These are phyloP conservation scores for Proteles cristata DNA, from an alignment of 2,113 vertebrate genomes.

Conservation along the genomic window DNA sequence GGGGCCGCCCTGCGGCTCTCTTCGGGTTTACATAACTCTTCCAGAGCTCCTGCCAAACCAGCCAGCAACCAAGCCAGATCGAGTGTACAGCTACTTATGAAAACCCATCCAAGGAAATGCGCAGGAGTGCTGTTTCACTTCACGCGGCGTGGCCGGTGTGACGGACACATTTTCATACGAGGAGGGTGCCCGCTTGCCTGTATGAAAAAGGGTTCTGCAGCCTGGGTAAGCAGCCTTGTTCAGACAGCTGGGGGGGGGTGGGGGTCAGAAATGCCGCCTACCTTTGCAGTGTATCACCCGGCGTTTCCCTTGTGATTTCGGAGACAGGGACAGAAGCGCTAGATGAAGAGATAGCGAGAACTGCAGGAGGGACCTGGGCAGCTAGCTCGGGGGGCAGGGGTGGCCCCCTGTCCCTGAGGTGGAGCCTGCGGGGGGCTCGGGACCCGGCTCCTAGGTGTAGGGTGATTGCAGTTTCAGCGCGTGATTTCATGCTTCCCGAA, in stretches of 20 bases:
- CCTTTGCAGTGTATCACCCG: constrained; percentile 99
- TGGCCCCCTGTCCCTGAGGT: constrained; percentile 1
- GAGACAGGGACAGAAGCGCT: constrained; percentile 96
- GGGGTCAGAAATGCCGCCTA: constrained; percentile 89
- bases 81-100: constrained; percentile 67
- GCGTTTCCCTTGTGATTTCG: constrained; percentile 97
- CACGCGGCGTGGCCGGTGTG: background rate
- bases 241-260: constrained; percentile 86
- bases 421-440: background rate
- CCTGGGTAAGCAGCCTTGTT: constrained; percentile 74
- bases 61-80: constrained; percentile 48
- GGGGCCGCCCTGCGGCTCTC: constrained; percentile 84
- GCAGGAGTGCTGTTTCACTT: constrained; percentile 40
- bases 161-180: background rate
- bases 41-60: constrained; percentile 43
- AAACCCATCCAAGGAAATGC: constrained; percentile 62
- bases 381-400: background rate
- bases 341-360: constrained; percentile 87
- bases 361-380: constrained; percentile 73
- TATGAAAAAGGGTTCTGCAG: constrained; percentile 61
- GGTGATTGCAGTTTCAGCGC: background rate
- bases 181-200: background rate
- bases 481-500: background rate
- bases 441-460: background rate
- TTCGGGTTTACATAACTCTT: constrained; percentile 47